Conservation (phyloP, 2,797 vertebrate genomes). For the Vespertilio murinus region DNA sequence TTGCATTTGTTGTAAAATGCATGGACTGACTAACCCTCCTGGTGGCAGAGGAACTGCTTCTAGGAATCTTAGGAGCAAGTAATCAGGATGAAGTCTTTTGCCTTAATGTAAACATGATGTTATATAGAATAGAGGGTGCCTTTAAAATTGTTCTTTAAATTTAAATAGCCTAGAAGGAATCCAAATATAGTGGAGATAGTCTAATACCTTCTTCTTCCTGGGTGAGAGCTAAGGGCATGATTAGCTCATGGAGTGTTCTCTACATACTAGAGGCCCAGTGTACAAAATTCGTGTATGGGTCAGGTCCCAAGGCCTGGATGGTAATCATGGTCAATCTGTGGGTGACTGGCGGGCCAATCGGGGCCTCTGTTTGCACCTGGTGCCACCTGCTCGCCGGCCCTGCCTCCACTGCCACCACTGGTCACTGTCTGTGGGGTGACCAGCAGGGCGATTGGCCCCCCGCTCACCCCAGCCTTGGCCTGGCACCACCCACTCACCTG, state of each 20-base stretch:
- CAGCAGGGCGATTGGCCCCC: too few species aligned
- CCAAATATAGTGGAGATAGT: neutral
- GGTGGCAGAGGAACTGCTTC: neutral
- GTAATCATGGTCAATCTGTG: too few species aligned
- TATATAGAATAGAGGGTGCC: neutral
- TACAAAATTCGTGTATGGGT: too few species aligned
- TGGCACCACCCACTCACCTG: too few species aligned
- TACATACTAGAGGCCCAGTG: neutral
- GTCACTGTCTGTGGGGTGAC: too few species aligned
- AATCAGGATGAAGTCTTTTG: neutral
- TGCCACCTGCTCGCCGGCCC: rapidly evolving
- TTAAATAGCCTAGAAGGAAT: neutral
- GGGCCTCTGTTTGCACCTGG: too few species aligned
- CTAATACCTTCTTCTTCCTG: neutral
- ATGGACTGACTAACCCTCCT: neutral
- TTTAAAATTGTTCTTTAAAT: neutral
- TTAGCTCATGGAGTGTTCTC: neutral
- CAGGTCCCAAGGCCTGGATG: too few species aligned
- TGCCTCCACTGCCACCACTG: too few species aligned
- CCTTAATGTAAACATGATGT: neutral
- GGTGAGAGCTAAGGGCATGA: neutral
- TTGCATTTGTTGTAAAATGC: neutral
- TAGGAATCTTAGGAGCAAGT: neutral
- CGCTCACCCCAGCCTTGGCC: too few species aligned
- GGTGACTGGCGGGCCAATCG: too few species aligned